Percentiles rank a stretch among this genome's conserved stretches.
Evolutionary conservation across 2,113 vertebrate species (phyloP).

Genomic region (Phyllostomus hastatus): DNA sequence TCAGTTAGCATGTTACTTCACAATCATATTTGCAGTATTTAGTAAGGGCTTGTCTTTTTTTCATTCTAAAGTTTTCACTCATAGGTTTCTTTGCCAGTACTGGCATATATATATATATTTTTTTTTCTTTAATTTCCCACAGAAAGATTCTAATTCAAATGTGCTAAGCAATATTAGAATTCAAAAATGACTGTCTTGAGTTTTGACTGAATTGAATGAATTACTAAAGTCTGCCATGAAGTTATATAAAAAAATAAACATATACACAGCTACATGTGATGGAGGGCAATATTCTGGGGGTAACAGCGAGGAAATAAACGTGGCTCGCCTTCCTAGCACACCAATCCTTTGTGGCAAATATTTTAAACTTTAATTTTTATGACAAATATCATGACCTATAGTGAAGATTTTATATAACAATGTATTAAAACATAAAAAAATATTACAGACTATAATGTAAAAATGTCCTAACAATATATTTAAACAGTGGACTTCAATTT

Average conservation of each 20-base stretch:
- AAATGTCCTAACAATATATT: neutral
- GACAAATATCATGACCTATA: neutral
- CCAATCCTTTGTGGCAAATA: neutral
- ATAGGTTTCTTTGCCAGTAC: conserved; percentile 22
- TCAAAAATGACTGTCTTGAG: neutral
- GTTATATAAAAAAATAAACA: conserved; percentile 16
- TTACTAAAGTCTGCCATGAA: neutral
- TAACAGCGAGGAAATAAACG: neutral
- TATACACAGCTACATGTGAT: neutral
- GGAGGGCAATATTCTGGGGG: neutral
- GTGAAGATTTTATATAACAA: neutral
- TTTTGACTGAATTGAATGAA: neutral
- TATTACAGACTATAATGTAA: neutral
- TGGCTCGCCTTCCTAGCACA: neutral
- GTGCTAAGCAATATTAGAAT: neutral
- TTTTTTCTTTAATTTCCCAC: neutral
- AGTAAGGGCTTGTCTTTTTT: neutral
- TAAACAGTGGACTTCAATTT: neutral
- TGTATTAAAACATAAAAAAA: neutral
- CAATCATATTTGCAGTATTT: neutral
- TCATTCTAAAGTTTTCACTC: neutral
- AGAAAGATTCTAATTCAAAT: conserved; percentile 21
- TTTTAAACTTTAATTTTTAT: neutral
- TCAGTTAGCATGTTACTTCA: neutral
- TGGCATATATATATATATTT: neutral